Evolutionary conservation across 1,140 invertebrate genomes (phyloP), one percentile per base, ranked within the genome.

Genomic region (Venustaconcha ellipsiformis): DNA sequence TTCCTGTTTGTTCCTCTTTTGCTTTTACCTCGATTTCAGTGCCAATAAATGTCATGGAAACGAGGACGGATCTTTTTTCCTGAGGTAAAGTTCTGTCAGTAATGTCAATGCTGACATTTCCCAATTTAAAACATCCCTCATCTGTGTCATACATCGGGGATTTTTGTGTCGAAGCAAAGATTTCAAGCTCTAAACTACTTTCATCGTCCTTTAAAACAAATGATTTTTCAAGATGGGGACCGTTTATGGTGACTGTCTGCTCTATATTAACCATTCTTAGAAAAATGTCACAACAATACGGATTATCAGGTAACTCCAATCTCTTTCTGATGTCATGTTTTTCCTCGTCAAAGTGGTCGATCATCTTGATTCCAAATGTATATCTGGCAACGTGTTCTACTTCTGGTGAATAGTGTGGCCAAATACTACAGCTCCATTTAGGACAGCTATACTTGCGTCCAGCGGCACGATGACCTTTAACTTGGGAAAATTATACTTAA

Each of bases 381-480:
- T 18, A 72, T 15, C 65, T 78, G n/a, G 0, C 70, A 68, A 72
- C 68, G n/a, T 66, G 63, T 13, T 67, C 59, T 1, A 57, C 26
- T 60, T 72, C 72, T 1, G 64, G 58, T 3, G 62, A 17, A 2
- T 70, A 70, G 56, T 58, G 30, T 78, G 78, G 4, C 80, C 80
- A 64, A 58, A 82, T 58, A 82, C n/a, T 18, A 82, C 80, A 13
- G 81, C 79, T 1, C 81, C 81, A 57, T 80, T 80, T n/a, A 82
- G 15, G 5, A 82, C 79, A 4, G 79, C 73, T 15, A 82, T 58
- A 15, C 76, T 77, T 20, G 81, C 67, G 26, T 80, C 74, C 48
- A 70, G 70, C 20, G 81, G 81, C 48, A 80, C 69, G 56, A 80
- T 72, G 5, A 82, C 67, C 18, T 78, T 82, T 23, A 70, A 64